A percentile compares a stretch with the other conserved stretches of the same genome.
These are phyloP conservation scores for Holothuria scabra DNA, from an alignment of 53 echinoderm and acorn worm species.

Conservation along the genomic window DNA sequence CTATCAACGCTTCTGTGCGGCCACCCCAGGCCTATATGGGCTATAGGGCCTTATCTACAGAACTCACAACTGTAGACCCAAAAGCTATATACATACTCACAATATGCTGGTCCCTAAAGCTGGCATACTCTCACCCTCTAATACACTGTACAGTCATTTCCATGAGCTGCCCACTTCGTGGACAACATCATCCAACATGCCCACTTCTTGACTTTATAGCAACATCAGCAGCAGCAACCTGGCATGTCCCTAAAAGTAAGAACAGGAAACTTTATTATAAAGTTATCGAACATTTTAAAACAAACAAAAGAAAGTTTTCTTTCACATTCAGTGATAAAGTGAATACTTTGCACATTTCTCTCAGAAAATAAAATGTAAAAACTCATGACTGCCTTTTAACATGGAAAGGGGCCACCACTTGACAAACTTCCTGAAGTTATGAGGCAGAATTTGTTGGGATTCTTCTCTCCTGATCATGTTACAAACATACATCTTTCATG, in stretches of 20 bases:
- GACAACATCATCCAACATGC: neutral
- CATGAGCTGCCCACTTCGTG: neutral
- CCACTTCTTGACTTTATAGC: neutral
- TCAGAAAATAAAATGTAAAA: conserved; percentile 14
- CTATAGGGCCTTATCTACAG: too few relatives aligned
- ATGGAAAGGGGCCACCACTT: conserved; percentile 9
- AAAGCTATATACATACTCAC: too few relatives aligned
- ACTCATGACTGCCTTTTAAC: conserved; percentile 7
- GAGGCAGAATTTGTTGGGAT: neutral
- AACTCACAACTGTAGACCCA: too few relatives aligned
- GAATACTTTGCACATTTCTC: conserved; percentile 17
- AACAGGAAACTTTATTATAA: too few relatives aligned
- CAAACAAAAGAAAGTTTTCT: neutral
- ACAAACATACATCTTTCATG: too few relatives aligned
- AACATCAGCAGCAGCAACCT: conserved; percentile 11
- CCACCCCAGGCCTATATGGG: too few relatives aligned
- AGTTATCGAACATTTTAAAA: too few relatives aligned
- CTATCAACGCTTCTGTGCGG: too few relatives aligned
- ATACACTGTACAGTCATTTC: conserved; percentile 9
- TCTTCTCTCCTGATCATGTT: too few relatives aligned
- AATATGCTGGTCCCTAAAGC: too few relatives aligned
- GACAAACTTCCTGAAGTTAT: conserved; percentile 9
- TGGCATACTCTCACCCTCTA: neutral
- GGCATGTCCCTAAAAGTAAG: neutral
- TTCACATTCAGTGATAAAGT: neutral